These are phyloP conservation scores for Rhodeus uyekii DNA, from an alignment of 2,797 vertebrate species.

Conservation along the genomic window DNA sequence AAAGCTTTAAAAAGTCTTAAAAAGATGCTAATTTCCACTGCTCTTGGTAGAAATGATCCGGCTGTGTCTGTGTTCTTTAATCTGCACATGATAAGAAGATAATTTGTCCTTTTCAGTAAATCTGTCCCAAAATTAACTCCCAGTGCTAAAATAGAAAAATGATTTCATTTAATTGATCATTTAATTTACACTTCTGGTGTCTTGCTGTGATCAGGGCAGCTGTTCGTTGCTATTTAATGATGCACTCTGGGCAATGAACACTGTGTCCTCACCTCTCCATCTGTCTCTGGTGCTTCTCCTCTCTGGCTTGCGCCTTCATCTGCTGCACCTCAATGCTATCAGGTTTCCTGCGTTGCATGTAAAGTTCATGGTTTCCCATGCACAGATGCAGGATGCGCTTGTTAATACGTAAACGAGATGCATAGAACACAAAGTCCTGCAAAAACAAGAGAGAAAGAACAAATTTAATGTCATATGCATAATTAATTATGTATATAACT, in stretches of 20 bases:
- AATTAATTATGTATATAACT: no score
- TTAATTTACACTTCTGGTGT: no score
- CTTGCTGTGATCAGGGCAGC: background rate
- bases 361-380: constrained; percentile 95
- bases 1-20: no score
- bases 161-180: no score
- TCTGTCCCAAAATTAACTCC: background rate
- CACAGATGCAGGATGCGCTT: constrained; percentile 92
- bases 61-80: no score
- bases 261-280: constrained; percentile 77
- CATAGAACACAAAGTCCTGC: constrained; percentile 93
- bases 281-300: constrained; percentile 91
- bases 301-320: constrained; percentile 95
- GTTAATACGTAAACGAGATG: constrained; percentile 89
- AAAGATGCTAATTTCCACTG: no score
- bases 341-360: constrained; percentile 89
- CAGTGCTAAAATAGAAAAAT: background rate
- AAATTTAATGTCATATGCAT: background rate
- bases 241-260: background rate
- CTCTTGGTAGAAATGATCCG: background rate
- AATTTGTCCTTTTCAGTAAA: background rate
- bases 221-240: background rate
- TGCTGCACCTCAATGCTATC: constrained; percentile 98
- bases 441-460: background rate
- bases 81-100: background rate